These are phyloP conservation scores for Bubo bubo DNA, from an alignment of 2,113 vertebrate species.

Conservation along the genomic window DNA sequence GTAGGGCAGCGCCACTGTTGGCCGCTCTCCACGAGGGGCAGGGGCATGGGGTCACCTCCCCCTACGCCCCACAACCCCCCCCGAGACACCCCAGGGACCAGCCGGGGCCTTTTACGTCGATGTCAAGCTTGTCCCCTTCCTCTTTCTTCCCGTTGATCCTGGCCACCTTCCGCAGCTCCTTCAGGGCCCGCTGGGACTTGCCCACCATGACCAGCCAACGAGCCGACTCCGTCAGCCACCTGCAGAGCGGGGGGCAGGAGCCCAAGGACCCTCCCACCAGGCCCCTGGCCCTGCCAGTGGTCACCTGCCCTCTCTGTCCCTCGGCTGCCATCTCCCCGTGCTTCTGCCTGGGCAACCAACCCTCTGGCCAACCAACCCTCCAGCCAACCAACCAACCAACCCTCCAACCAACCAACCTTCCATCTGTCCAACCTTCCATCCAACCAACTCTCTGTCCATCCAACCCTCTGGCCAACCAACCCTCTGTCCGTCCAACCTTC, in stretches of 20 bases:
- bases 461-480: no score
- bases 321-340: no score
- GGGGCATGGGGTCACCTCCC: neutral
- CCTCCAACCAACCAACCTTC: no score
- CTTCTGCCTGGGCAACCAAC: no score
- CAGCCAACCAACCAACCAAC: no score
- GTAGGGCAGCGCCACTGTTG: neutral
- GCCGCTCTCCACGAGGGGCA: neutral
- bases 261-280: neutral
- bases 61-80: neutral
- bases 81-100: neutral
- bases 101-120: slow-evolving; percentile 70
- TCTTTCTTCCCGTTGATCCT: slow-evolving; percentile 77
- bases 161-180: slow-evolving; percentile 78
- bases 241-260: neutral
- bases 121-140: slow-evolving; percentile 70
- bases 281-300: neutral
- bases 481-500: neutral
- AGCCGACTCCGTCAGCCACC: slow-evolving; percentile 84
- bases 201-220: slow-evolving; percentile 79
- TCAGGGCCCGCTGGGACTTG: slow-evolving; percentile 70
- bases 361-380: neutral
- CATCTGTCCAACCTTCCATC: no score
- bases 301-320: neutral
- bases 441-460: no score